A percentile compares a stretch with the other conserved stretches of the same genome.
Conservation (phyloP, 2,888 invertebrate species). For the Hofmannophila pseudospretella region DNA sequence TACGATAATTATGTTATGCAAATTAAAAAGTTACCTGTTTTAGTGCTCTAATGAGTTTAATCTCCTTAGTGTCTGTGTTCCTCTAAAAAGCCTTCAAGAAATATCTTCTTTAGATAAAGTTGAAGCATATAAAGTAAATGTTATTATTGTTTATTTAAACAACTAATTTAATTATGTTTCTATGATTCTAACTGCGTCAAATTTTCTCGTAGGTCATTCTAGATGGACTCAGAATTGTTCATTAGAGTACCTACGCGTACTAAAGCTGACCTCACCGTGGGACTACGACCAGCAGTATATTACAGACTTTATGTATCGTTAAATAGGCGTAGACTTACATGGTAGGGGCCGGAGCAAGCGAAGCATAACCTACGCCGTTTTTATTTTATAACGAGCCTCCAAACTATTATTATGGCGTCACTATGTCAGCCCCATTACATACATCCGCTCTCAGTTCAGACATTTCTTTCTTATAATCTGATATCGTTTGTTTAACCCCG, state of each 20-base stretch:
- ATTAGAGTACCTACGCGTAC: constrained; percentile 1
- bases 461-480: constrained; percentile 51
- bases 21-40: constrained; percentile 71
- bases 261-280: constrained; percentile 33
- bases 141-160: too few species aligned
- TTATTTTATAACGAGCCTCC: constrained; percentile 67
- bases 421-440: constrained; percentile 67
- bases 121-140: too few species aligned
- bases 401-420: constrained; percentile 72
- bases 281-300: constrained; percentile 30
- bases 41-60: constrained; percentile 63
- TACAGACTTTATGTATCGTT: constrained; percentile 29
- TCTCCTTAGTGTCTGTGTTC: constrained; percentile 47
- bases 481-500: constrained; percentile 47
- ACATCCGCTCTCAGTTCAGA: constrained; percentile 67
- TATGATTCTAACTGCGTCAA: too few species aligned
- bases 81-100: constrained; percentile 13
- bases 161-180: too few species aligned
- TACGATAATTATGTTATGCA: constrained; percentile 62
- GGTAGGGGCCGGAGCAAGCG: constrained; percentile 52
- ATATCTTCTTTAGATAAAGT: not conserved
- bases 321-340: constrained; percentile 53
- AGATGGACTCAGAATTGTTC: not conserved
- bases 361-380: constrained; percentile 66
- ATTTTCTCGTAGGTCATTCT: too few species aligned